A percentile compares a stretch with the other conserved stretches of the same genome.
Evolutionary conservation across 2,797 vertebrate species (phyloP).

Genomic region (Neopelma chrysocephalum): DNA sequence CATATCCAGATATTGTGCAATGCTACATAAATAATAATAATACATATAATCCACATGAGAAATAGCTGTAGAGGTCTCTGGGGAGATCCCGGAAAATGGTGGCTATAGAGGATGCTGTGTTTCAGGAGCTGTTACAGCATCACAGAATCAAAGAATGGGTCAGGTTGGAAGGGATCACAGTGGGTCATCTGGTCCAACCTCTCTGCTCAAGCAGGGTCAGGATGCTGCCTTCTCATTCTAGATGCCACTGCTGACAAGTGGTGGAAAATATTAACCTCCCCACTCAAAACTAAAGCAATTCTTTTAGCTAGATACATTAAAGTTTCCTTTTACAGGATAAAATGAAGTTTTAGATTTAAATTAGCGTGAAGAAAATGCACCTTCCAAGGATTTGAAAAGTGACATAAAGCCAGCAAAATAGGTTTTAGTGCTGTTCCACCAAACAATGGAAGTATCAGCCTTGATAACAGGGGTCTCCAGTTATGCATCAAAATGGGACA

Average conservation of each 20-base stretch:
- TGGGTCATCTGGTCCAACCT: background rate
- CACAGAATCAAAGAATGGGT: too few species aligned
- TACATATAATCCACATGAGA: background rate
- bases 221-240: background rate
- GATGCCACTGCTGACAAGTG: fast-evolving
- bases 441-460: background rate
- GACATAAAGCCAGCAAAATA: background rate
- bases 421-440: background rate
- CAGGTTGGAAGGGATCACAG: background rate
- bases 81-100: background rate
- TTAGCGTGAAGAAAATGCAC: background rate
- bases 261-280: background rate
- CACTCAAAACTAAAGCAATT: background rate
- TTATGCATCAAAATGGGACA: background rate
- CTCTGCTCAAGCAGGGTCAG: background rate
- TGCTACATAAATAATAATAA: background rate
- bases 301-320: background rate
- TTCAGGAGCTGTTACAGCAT: background rate
- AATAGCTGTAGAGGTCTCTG: background rate
- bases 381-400: background rate
- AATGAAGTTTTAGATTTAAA: background rate
- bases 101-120: background rate
- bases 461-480: background rate
- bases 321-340: background rate
- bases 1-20: background rate